Conservation (phyloP, 1,140 invertebrate genomes). For the Rhagoletis pomonella region DNA sequence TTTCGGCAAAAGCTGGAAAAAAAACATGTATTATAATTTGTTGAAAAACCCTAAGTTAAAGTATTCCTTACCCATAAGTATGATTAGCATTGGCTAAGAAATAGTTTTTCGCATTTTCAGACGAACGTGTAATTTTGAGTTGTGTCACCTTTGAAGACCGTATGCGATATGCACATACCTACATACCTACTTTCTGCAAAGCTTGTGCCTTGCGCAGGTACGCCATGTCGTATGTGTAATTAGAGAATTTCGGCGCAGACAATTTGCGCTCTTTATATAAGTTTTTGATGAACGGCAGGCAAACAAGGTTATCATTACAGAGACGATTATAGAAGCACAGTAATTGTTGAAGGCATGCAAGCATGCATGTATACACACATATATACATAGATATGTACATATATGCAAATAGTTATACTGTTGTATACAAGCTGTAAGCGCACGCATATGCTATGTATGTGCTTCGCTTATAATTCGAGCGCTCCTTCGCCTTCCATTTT, state of each 20-base stretch:
- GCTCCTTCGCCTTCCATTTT: not conserved
- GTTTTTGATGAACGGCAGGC: slow-evolving; percentile 40
- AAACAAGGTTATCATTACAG: not conserved
- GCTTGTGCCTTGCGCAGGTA: not conserved
- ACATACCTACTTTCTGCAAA: not conserved
- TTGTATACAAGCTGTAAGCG: not conserved
- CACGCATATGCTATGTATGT: not conserved
- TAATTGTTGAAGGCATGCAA: too few relatives aligned
- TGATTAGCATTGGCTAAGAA: too few relatives aligned
- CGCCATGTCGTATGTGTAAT: slow-evolving; percentile 51
- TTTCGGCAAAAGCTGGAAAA: too few relatives aligned
- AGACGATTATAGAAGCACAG: too few relatives aligned
- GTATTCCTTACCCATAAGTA: too few relatives aligned
- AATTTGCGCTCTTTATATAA: slow-evolving; percentile 34
- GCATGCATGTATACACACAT: not conserved
- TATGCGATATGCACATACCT: too few relatives aligned
- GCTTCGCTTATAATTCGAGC: not conserved
- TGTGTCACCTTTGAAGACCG: too few relatives aligned
- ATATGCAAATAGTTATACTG: not conserved
- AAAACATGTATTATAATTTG: too few relatives aligned
- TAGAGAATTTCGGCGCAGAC: slow-evolving; percentile 37
- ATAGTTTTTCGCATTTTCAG: too few relatives aligned
- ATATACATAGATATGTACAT: not conserved
- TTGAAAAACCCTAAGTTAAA: too few relatives aligned
- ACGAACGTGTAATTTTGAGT: too few relatives aligned